Base-by-base conservation (phyloP, 2,797 vertebrate genomes). In the Onychomys leucogaster region DNA sequence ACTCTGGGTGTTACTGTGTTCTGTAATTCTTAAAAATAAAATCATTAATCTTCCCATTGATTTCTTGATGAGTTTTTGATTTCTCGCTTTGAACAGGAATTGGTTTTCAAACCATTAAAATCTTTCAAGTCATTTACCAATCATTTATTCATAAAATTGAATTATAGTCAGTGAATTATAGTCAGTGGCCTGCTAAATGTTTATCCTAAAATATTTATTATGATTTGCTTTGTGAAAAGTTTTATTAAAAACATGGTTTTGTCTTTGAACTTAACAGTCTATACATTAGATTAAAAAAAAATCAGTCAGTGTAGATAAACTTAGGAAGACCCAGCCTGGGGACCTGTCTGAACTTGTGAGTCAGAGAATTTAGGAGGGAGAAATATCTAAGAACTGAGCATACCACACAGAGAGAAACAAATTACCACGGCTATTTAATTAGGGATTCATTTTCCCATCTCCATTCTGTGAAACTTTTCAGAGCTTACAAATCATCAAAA, bases 121-220 rank as follows among this genome's bases (percentile, higher is more conserved):
- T 77, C 34, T 90, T 77, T 91, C 43, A 95, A 86, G 57, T 63
- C 23, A 29, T 41, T 76, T 81, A 71, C 77, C 57, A 81, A 78
- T 80, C 61, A 19, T 61, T 91, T 87, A 76, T 89, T 69, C 90
- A 43, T 84, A 55, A 46, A 65, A 69, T 27, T 89, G 41, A 95
- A 82, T 85, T 91, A 82, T 69, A 52, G 65, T 49, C 57, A 43
- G 12, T 93, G 46, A 57, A 84, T 41, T 94, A 7, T 19, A 57
- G 55, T 57, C 55, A 57, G 55, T 94, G 46, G 49, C 41, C 8
- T 73, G 0, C 52, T 93, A 65, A 14, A 78, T 65, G 59, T 59
- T 80, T 88, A 89, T 65, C 80, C 84, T 96, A n/a, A 93, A 85
- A 75, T 91, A 84, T 90, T 77, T 94, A 49, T 84, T 95, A 71